phyloP scores from a whole-genome alignment of 2,888 invertebrate species.

The Desoria tigrina region DNA sequence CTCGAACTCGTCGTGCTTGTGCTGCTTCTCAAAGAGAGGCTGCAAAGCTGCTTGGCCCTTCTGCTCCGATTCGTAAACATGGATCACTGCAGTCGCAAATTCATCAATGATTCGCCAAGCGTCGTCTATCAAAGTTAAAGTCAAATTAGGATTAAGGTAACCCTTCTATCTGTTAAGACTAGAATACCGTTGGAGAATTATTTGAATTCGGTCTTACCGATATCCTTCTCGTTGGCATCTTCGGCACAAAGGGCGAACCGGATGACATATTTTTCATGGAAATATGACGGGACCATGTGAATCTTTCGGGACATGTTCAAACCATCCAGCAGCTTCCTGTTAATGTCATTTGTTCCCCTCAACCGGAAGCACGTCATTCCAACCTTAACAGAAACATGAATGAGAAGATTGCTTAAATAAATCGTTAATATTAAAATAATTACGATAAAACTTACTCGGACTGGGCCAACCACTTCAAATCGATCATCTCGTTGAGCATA shows the following conservation, averaged over 20 bases:
- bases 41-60: slow-evolving; percentile 8
- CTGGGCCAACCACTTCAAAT: slow-evolving; percentile 38
- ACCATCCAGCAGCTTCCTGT: slow-evolving; percentile 72
- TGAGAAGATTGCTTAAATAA: neutral
- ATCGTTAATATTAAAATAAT: too few species aligned
- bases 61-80: slow-evolving; percentile 23
- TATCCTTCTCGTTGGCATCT: slow-evolving; percentile 32
- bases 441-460: slow-evolving; percentile 18
- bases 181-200: neutral
- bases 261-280: slow-evolving; percentile 70
- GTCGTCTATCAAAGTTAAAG: slow-evolving; percentile 16
- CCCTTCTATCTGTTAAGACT: neutral
- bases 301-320: slow-evolving; percentile 79
- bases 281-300: slow-evolving; percentile 81
- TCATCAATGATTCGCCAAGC: slow-evolving; percentile 32
- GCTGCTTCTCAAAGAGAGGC: slow-evolving; percentile 24
- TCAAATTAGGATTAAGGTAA: neutral
- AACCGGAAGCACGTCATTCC: slow-evolving; percentile 77
- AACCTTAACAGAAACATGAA: slow-evolving; percentile 54
- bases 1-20: slow-evolving; percentile 26
- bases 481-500: slow-evolving; percentile 36
- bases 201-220: slow-evolving; percentile 18
- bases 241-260: slow-evolving; percentile 33
- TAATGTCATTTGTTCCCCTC: slow-evolving; percentile 69
- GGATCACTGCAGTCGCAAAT: slow-evolving; percentile 29